These are phyloP conservation scores for Brachyptera putata DNA, from an alignment of 2,888 invertebrate species.

Conservation along the genomic window DNA sequence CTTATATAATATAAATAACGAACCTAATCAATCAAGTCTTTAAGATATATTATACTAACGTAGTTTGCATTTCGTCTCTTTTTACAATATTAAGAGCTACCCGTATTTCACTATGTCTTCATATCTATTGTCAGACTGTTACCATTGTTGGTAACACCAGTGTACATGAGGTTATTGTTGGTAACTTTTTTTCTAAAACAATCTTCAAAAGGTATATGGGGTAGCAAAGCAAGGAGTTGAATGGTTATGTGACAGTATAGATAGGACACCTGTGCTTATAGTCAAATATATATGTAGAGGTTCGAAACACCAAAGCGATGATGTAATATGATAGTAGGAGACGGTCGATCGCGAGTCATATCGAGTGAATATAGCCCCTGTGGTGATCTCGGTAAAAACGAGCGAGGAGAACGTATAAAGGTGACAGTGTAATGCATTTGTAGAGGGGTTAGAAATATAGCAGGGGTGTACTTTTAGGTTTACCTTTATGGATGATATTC, in stretches of 20 bases:
- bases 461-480: conserved; percentile 5
- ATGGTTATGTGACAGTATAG: neutral
- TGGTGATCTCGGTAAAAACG: conserved; percentile 8
- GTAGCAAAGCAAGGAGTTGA: neutral
- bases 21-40: conserved; percentile 13
- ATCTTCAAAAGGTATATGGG: neutral
- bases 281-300: too few species aligned
- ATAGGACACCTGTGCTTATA: conserved; percentile 9
- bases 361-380: too few species aligned
- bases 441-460: neutral
- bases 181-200: conserved; percentile 2
- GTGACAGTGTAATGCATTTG: neutral
- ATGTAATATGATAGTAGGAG: neutral
- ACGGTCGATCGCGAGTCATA: too few species aligned
- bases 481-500: too few species aligned
- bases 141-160: neutral
- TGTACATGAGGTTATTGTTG: neutral
- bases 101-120: conserved; percentile 8
- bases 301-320: too few species aligned
- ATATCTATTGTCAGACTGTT: neutral
- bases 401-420: conserved; percentile 4
- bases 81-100: too few species aligned
- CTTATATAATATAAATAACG: too few species aligned
- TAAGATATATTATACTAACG: neutral
- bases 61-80: neutral